A percentile compares a stretch with the other conserved stretches of the same genome.
phyloP scores from a whole-genome alignment of 2,797 vertebrate species.

The Rhynchotus rufescens region DNA sequence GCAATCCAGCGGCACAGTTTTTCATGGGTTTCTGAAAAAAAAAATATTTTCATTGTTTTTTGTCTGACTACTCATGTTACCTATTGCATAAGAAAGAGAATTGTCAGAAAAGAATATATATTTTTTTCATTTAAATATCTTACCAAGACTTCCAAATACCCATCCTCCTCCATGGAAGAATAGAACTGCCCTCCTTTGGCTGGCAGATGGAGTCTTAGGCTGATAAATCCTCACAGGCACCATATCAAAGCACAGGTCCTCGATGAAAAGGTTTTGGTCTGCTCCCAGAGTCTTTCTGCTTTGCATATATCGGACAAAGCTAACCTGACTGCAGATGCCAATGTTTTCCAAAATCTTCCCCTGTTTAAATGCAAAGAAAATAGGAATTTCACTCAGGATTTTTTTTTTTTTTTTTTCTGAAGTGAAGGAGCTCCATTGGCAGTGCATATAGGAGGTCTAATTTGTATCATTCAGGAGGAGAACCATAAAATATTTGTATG shows the following conservation, averaged over 20 bases:
- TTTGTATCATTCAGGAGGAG: background rate
- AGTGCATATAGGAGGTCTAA: background rate
- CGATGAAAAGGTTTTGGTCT: constrained; percentile 78
- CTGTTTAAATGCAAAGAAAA: constrained; percentile 71
- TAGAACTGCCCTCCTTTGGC: constrained; percentile 81
- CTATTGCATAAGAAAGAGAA: background rate
- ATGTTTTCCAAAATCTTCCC: constrained; percentile 85
- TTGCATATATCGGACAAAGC: constrained; percentile 77
- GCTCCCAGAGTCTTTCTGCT: constrained; percentile 2
- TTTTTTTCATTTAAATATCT: constrained; percentile 16
- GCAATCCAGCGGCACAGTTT: constrained; percentile 82
- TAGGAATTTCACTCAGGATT: background rate
- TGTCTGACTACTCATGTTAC: background rate
- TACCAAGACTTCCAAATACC: constrained; percentile 84
- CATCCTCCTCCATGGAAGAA: constrained; percentile 88
- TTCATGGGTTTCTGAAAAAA: constrained; percentile 80
- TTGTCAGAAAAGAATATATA: background rate
- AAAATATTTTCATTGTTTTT: background rate
- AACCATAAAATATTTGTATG: background rate
- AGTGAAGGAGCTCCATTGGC: background rate
- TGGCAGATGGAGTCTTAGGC: constrained; percentile 71
- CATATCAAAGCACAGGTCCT: constrained; percentile 79
- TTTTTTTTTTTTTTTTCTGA: background rate
- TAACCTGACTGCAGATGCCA: constrained; percentile 81
- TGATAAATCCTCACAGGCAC: constrained; percentile 87